These are phyloP conservation scores for Martes martes DNA, from an alignment of 2,113 vertebrate genomes.

Conservation along the genomic window DNA sequence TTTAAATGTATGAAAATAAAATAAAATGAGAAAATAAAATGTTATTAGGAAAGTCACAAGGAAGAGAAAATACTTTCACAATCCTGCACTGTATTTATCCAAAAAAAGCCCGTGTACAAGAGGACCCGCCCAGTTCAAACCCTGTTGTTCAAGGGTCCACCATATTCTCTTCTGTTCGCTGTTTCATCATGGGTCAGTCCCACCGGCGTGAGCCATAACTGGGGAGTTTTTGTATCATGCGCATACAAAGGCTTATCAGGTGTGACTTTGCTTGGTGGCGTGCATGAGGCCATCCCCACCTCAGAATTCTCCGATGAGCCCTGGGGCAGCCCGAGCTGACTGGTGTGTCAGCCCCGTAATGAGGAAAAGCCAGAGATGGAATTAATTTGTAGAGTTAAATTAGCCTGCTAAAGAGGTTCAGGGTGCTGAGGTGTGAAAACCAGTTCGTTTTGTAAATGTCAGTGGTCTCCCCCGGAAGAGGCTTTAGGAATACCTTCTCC, in stretches of 20 bases:
- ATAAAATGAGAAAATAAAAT: neutral
- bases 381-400: neutral
- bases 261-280: neutral
- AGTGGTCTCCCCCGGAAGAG: neutral
- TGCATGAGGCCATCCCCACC: neutral
- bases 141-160: neutral
- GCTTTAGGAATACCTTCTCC: neutral
- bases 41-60: neutral
- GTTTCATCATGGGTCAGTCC: neutral
- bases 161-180: neutral
- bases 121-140: neutral
- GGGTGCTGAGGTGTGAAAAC: neutral
- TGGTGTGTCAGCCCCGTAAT: neutral
- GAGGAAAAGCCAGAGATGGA: neutral
- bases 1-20: neutral
- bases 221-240: neutral
- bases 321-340: neutral
- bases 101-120: neutral
- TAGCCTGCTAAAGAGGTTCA: neutral
- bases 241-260: neutral
- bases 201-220: neutral
- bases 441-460: neutral
- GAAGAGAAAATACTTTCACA: neutral
- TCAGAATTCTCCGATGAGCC: neutral
- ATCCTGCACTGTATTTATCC: neutral